These are phyloP conservation scores for Eueremaeus valkanovi DNA, from an alignment of 2,888 invertebrate species.

Conservation along the genomic window DNA sequence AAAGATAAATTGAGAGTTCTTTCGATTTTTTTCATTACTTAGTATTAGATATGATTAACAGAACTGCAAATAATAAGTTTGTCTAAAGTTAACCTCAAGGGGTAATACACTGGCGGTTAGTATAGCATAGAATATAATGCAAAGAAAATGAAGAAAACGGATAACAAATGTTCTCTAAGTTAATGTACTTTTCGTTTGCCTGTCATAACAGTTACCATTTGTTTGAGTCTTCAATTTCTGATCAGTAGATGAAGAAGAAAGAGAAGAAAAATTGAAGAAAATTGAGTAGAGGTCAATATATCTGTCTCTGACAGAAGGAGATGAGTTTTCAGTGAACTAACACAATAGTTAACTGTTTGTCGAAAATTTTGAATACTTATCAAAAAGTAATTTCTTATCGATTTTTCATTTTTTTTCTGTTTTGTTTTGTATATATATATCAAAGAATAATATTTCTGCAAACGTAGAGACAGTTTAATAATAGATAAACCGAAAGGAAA, in stretches of 20 bases:
- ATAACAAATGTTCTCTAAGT: slow-evolving; percentile 3
- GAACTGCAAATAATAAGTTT: slow-evolving; percentile 2
- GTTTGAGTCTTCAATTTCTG: not conserved
- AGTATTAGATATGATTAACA: not conserved
- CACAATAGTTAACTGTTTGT: too few relatives aligned
- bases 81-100: slow-evolving; percentile 16
- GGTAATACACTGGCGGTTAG: not conserved
- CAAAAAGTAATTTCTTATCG: too few relatives aligned
- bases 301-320: too few relatives aligned
- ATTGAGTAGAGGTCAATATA: not conserved
- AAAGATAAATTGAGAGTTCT: too few relatives aligned
- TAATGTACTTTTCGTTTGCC: not conserved
- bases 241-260: not conserved
- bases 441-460: too few relatives aligned
- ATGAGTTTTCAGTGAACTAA: too few relatives aligned
- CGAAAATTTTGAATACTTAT: too few relatives aligned
- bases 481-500: not conserved
- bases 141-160: not conserved
- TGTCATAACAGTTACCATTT: not conserved
- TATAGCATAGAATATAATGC: not conserved
- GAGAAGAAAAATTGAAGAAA: not conserved
- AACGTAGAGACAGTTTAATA: not conserved
- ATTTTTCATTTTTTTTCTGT: too few relatives aligned
- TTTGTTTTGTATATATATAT: too few relatives aligned
- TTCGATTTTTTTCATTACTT: too few relatives aligned